Conservation (phyloP, 2,888 invertebrate genomes). For the Eristalis tenax region DNA sequence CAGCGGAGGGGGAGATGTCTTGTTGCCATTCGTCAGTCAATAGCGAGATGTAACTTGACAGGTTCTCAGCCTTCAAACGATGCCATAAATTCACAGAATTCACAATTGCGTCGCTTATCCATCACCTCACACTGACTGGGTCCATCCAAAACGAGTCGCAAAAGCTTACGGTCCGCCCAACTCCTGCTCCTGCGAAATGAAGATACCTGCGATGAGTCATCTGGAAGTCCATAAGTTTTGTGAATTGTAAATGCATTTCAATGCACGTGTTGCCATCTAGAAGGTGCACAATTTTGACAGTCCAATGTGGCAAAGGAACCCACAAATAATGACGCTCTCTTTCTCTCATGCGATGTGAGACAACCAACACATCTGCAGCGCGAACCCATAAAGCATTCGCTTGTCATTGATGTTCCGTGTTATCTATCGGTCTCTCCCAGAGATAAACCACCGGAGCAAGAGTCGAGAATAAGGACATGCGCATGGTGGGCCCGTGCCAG, state of each 20-base stretch:
- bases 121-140: not conserved
- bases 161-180: not conserved
- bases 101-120: not conserved
- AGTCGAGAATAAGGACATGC: slow-evolving; percentile 48
- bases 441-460: slow-evolving; percentile 38
- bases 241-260: slow-evolving; percentile 46
- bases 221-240: slow-evolving; percentile 15
- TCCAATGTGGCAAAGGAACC: slow-evolving; percentile 12
- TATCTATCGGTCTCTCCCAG: slow-evolving; percentile 69
- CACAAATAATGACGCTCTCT: not conserved
- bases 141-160: not conserved
- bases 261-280: slow-evolving; percentile 54
- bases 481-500: not conserved
- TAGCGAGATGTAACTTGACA: too few relatives aligned
- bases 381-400: slow-evolving; percentile 63
- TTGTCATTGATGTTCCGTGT: slow-evolving; percentile 58
- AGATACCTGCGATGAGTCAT: slow-evolving; percentile 32
- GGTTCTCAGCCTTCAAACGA: not conserved
- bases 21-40: too few relatives aligned
- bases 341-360: too few relatives aligned
- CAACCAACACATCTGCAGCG: slow-evolving; percentile 34
- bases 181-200: not conserved
- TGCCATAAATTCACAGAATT: not conserved
- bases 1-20: too few relatives aligned
- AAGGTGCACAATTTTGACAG: slow-evolving; percentile 21